phyloP scores from a whole-genome alignment of 2,888 invertebrate genomes.

The Escarpia spicata region DNA sequence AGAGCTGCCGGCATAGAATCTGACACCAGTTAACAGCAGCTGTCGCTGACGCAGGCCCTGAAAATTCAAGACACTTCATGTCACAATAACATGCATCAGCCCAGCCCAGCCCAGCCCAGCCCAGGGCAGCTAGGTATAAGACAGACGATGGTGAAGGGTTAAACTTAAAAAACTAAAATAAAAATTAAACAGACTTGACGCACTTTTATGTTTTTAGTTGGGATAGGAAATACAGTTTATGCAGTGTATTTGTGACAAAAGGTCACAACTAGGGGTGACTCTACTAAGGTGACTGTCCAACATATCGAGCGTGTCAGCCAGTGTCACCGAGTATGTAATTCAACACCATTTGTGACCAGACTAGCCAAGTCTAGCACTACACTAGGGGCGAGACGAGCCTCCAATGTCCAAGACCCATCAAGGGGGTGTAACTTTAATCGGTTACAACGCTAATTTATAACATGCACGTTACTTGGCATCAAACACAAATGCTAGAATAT shows the following conservation, averaged over 20 bases:
- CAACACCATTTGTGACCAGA: neutral
- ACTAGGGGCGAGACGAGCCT: neutral
- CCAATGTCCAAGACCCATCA: neutral
- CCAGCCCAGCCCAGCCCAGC: neutral
- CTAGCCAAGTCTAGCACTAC: neutral
- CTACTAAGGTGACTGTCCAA: neutral
- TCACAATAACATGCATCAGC: neutral
- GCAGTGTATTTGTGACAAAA: neutral
- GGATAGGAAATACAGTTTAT: neutral
- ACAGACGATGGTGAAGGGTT: too few species aligned
- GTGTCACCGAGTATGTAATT: neutral
- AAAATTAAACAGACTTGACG: too few species aligned
- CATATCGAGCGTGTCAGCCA: neutral
- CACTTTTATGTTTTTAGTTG: neutral
- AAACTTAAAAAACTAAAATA: too few species aligned
- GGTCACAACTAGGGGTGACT: conserved; percentile 7
- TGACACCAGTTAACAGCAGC: neutral
- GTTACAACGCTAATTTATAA: neutral
- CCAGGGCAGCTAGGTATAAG: neutral
- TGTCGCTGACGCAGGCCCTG: neutral
- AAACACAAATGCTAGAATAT: neutral
- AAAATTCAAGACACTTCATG: neutral
- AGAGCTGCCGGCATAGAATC: neutral
- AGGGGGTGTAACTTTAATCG: neutral
- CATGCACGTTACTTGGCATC: neutral